A percentile compares a stretch with the other conserved stretches of the same genome.
These are phyloP conservation scores for Pseudomyrmex cubaensis DNA, from an alignment of 1,140 invertebrate species.

Conservation along the genomic window DNA sequence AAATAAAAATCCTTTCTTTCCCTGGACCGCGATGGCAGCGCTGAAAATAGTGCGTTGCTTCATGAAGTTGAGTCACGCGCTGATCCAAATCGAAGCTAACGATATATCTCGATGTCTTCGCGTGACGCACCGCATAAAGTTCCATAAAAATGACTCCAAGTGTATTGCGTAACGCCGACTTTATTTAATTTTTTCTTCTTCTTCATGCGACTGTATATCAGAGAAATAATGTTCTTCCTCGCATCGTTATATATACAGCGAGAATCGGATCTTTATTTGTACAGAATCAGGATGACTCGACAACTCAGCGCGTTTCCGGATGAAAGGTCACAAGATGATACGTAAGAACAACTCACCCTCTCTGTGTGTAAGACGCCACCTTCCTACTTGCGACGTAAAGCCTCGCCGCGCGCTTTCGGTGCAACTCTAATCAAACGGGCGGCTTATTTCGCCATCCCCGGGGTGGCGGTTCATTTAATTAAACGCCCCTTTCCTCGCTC, in stretches of 20 bases:
- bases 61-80: conserved; percentile 51
- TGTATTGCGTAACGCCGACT: neutral
- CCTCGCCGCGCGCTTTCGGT: conserved; percentile 19
- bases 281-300: neutral
- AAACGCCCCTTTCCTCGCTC: conserved; percentile 20
- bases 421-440: conserved; percentile 55
- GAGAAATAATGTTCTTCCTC: too few species aligned
- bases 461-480: conserved; percentile 62
- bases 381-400: conserved; percentile 1
- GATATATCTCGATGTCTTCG: neutral
- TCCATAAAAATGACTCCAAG: neutral
- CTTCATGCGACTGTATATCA: too few species aligned
- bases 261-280: neutral
- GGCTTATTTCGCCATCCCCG: conserved; percentile 47
- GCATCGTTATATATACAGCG: too few species aligned
- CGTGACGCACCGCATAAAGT: conserved; percentile 9
- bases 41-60: conserved; percentile 57
- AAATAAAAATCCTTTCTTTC: conserved; percentile 11
- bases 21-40: neutral
- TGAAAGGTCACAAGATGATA: neutral
- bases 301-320: conserved; percentile 20
- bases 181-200: neutral
- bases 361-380: neutral
- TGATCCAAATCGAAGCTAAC: conserved; percentile 8
- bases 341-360: neutral